Evolutionary conservation across 2,797 vertebrate species (phyloP).

Genomic region (Nyctibius grandis): DNA sequence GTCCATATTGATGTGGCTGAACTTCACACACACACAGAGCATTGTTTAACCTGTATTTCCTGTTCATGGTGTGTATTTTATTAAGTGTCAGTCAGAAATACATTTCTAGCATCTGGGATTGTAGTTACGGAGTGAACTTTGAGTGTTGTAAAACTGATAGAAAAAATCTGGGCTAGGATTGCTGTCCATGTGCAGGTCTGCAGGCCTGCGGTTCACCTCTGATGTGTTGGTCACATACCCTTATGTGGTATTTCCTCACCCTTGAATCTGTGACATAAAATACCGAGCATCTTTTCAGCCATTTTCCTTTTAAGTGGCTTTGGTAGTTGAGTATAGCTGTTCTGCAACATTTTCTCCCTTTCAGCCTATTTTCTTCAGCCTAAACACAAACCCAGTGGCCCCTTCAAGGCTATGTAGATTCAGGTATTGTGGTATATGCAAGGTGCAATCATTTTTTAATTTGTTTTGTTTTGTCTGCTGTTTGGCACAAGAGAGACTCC

Average conservation of each 20-base stretch:
- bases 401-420: neutral
- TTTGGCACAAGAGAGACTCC: neutral
- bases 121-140: neutral
- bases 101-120: neutral
- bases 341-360: neutral
- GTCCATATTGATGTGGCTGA: neutral
- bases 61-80: neutral
- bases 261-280: neutral
- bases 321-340: neutral
- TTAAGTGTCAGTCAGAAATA: neutral
- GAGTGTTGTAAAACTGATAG: neutral
- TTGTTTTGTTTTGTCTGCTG: neutral
- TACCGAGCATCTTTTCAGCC: neutral
- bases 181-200: rapidly evolving
- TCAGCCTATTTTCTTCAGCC: neutral
- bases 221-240: neutral
- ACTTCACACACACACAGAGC: neutral
- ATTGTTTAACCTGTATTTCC: neutral
- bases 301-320: neutral
- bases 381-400: neutral
- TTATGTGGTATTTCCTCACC: neutral
- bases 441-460: neutral
- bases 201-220: neutral
- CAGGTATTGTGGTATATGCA: neutral
- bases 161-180: neutral